Conservation (phyloP, 2,797 vertebrate genomes). For the Mallotus villosus region DNA sequence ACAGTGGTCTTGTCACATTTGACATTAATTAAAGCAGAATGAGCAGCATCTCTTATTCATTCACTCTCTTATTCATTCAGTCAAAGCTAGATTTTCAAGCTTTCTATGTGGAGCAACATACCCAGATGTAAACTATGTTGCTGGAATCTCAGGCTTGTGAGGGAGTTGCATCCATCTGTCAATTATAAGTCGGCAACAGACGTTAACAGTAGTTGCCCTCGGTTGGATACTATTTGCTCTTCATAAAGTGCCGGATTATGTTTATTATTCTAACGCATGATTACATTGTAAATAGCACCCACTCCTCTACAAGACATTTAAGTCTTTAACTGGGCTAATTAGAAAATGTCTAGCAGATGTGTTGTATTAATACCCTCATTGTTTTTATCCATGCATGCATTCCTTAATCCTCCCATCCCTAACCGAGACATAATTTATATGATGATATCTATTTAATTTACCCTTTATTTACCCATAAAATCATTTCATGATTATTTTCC, state of each 20-base stretch:
- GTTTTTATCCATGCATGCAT: neutral
- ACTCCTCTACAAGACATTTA: too few species aligned
- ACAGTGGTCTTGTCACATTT: neutral
- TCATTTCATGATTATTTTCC: neutral
- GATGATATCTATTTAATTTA: too few species aligned
- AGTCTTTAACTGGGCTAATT: too few species aligned
- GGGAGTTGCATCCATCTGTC: constrained; percentile 1
- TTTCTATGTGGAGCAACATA: neutral
- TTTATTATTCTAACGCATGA: neutral
- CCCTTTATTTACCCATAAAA: neutral
- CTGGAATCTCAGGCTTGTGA: neutral
- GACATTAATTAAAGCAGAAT: neutral
- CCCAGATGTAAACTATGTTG: neutral
- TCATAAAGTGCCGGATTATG: neutral
- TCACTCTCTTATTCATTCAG: neutral
- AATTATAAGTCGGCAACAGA: neutral
- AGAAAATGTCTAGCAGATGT: too few species aligned
- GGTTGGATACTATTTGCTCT: neutral
- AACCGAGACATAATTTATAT: neutral
- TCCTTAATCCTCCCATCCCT: neutral
- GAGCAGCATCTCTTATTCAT: neutral
- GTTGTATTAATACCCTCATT: neutral
- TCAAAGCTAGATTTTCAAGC: neutral
- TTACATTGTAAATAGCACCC: neutral
- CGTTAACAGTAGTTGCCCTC: neutral